Evolutionary conservation across 1,140 invertebrate species (phyloP).

Genomic region (Phenacoccus solenopsis): DNA sequence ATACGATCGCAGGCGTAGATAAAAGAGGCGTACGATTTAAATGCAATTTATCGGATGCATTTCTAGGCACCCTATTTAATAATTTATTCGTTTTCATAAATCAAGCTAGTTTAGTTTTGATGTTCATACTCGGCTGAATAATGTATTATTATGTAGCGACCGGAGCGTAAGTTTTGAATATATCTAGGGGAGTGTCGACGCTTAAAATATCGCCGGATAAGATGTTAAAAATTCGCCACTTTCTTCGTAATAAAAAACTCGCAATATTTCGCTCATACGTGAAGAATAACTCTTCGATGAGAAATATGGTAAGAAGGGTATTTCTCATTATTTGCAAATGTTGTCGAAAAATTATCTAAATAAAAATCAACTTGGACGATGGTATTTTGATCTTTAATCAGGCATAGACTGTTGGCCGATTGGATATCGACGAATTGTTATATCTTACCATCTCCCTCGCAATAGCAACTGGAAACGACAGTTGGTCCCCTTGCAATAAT

Average conservation of each 20-base stretch:
- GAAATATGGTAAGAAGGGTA: background rate
- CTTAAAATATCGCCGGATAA: background rate
- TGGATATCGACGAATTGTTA: slow-evolving; percentile 8
- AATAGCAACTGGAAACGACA: slow-evolving; percentile 11
- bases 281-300: background rate
- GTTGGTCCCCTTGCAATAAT: slow-evolving; percentile 11
- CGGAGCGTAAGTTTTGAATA: background rate
- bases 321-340: background rate
- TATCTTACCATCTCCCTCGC: background rate
- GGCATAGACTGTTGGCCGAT: slow-evolving; percentile 2
- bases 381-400: slow-evolving; percentile 10
- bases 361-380: background rate
- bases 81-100: background rate
- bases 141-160: background rate
- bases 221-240: background rate
- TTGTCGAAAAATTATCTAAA: background rate
- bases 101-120: background rate
- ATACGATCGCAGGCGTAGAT: background rate
- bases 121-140: slow-evolving; percentile 1
- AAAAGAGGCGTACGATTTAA: background rate
- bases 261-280: background rate
- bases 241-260: background rate
- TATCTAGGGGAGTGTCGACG: background rate
- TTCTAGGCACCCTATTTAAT: background rate
- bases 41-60: slow-evolving; percentile 1